Base-by-base conservation (phyloP, 1,140 invertebrate species). In the Brachionus rubens region DNA sequence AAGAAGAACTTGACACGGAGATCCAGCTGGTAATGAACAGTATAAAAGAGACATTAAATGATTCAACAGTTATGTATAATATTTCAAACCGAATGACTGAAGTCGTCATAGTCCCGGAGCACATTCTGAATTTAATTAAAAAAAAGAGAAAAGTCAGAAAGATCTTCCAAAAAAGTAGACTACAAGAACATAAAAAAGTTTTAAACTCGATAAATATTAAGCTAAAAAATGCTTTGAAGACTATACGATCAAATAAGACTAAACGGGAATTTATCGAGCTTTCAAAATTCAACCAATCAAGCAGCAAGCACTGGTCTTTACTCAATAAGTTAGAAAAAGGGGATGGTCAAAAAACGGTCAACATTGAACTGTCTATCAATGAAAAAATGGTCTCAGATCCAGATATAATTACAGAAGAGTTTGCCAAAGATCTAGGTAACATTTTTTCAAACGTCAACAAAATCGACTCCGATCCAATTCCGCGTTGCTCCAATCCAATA, bases 71-170 rank as follows among this genome's bases (percentile, higher is more conserved):
- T 24, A 26, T 24, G 26, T 54, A 24, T 26, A 54, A 26, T 24
- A 24, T 54, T 24, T 16, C 50, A 24, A 1, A 54, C 12, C 21
- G 19, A 10, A 54, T 24, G 26, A 26, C 16, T 26, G 19, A 54
- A 54, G 26, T 54, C 26, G 10, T 24, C 21, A 26, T 24, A 12
- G 24, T 54, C 21, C 50, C 50, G 26, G 50, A 54, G 26, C 19
- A 54, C 21, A 16, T 54, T 12, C 26, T 54, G 24, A 54, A 16
- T 24, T 24, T 54, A 24, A 54, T 54, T 24, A 54, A 24, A 26
- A 54, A 54, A 54, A 54, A 54, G 26, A 54, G 50, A 54, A 21
- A 54, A 54, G 24, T 54, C 21, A 54, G 50, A 54, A 54, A 26
- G 26, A 54, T 54, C 26, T 54, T 54, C 26, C 50, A 54, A 54